phyloP scores from a whole-genome alignment of 2,888 invertebrate genomes.

The Drosophila infuscata region DNA sequence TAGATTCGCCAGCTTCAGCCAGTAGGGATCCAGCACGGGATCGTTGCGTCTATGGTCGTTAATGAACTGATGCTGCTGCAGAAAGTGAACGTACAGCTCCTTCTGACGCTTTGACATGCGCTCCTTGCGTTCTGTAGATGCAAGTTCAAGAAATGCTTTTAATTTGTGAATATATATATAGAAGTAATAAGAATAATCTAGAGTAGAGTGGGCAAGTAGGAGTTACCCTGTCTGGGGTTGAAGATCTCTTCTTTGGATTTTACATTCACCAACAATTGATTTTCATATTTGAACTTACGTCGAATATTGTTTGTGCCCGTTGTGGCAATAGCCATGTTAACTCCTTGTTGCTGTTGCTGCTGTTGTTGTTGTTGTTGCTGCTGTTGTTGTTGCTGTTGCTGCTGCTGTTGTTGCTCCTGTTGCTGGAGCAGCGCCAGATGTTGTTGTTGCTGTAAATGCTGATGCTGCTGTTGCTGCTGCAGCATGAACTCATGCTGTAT shows the following conservation, averaged over 20 bases:
- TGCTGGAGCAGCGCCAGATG: conserved; percentile 76
- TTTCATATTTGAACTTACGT: conserved; percentile 63
- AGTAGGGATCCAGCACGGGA: conserved; percentile 80
- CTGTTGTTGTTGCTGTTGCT: conserved; percentile 58
- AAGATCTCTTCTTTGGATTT: background rate
- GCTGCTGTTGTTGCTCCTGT: conserved; percentile 57
- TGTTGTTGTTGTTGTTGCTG: conserved; percentile 63
- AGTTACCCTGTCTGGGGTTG: background rate
- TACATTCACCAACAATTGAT: too few relatives aligned
- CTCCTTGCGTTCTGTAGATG: conserved; percentile 78
- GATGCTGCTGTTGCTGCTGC: conserved; percentile 81
- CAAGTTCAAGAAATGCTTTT: background rate
- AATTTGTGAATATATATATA: too few relatives aligned
- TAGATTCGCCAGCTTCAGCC: conserved; percentile 81
- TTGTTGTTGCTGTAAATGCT: conserved; percentile 74
- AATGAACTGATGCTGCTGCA: conserved; percentile 81
- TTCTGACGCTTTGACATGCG: conserved; percentile 83
- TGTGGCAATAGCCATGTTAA: conserved; percentile 65
- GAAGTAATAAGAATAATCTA: background rate
- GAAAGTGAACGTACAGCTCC: conserved; percentile 81
- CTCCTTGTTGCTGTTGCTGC: conserved; percentile 59
- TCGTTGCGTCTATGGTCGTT: conserved; percentile 82
- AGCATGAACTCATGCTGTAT: conserved; percentile 77
- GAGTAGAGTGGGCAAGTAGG: background rate
- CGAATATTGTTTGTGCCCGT: conserved; percentile 77